Evolutionary conservation across 2,888 invertebrate species (phyloP).

Genomic region (Chloroclystis v-ata): DNA sequence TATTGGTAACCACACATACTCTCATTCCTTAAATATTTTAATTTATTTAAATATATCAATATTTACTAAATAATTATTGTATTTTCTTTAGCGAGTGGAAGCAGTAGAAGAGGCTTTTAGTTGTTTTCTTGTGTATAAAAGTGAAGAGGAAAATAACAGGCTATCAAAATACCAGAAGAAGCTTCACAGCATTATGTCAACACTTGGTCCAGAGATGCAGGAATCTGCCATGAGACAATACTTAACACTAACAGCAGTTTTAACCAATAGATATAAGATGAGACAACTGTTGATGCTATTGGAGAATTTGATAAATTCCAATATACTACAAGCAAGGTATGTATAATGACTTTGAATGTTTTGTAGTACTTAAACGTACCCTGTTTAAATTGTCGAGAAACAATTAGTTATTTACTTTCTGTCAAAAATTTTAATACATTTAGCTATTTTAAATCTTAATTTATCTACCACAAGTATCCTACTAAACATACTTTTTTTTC

Average conservation of each 20-base stretch:
- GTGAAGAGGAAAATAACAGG: constrained; percentile 83
- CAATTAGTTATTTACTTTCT: too few relatives aligned
- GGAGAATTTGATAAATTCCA: constrained; percentile 85
- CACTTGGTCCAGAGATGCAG: constrained; percentile 83
- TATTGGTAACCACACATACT: constrained; percentile 69
- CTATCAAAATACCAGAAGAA: constrained; percentile 82
- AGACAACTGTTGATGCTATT: constrained; percentile 86
- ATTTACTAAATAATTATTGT: too few relatives aligned
- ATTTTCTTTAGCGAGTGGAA: constrained; percentile 90
- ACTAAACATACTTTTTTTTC: too few relatives aligned
- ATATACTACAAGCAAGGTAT: constrained; percentile 86
- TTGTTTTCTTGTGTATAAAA: constrained; percentile 88
- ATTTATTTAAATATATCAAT: not conserved
- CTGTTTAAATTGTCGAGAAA: not conserved
- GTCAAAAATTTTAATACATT: too few relatives aligned
- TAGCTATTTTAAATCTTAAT: too few relatives aligned
- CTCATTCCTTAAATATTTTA: not conserved
- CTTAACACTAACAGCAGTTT: constrained; percentile 83
- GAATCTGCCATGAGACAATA: constrained; percentile 87
- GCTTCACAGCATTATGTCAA: constrained; percentile 82
- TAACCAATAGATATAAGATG: constrained; percentile 86
- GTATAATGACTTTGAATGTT: not conserved
- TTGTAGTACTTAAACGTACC: too few relatives aligned
- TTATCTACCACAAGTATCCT: too few relatives aligned
- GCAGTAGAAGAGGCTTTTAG: constrained; percentile 93